Percentiles rank a stretch among this genome's conserved stretches.
These are phyloP conservation scores for Strix aluco DNA, from an alignment of 2,113 vertebrate genomes.

Conservation along the genomic window DNA sequence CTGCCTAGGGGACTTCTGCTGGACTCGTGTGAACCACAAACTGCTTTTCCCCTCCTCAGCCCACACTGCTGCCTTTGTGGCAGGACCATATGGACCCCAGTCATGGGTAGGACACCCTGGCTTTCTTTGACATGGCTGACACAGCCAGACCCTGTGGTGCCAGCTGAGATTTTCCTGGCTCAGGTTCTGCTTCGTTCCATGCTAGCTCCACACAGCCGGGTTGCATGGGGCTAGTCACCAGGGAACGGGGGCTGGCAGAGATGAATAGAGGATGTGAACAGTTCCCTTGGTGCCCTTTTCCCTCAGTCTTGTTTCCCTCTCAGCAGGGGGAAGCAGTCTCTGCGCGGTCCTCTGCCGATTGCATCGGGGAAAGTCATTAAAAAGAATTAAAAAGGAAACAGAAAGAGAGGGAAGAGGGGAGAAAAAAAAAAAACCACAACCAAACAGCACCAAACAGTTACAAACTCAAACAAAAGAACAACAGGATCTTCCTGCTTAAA, in stretches of 20 bases:
- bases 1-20: background rate
- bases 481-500: conserved; percentile 17
- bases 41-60: background rate
- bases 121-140: background rate
- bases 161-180: background rate
- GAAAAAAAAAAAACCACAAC: background rate
- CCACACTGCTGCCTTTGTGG: background rate
- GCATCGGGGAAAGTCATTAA: conserved; percentile 47
- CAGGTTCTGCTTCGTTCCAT: conserved; percentile 25
- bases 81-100: background rate
- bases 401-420: background rate
- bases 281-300: conserved; percentile 70
- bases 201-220: conserved; percentile 17
- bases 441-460: conserved; percentile 32
- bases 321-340: conserved; percentile 62
- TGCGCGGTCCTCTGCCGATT: conserved; percentile 48
- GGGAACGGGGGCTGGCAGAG: conserved; percentile 45
- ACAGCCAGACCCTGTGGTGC: background rate
- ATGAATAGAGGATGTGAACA: conserved; percentile 55
- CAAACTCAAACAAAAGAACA: conserved; percentile 55
- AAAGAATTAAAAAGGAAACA: conserved; percentile 66
- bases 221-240: conserved; percentile 22
- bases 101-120: background rate
- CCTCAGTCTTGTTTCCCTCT: conserved; percentile 68
- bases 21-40: background rate